A percentile compares a stretch with the other conserved stretches of the same genome.
Conservation (phyloP, 2,797 vertebrate genomes). For the Acanthurus lineatus region DNA sequence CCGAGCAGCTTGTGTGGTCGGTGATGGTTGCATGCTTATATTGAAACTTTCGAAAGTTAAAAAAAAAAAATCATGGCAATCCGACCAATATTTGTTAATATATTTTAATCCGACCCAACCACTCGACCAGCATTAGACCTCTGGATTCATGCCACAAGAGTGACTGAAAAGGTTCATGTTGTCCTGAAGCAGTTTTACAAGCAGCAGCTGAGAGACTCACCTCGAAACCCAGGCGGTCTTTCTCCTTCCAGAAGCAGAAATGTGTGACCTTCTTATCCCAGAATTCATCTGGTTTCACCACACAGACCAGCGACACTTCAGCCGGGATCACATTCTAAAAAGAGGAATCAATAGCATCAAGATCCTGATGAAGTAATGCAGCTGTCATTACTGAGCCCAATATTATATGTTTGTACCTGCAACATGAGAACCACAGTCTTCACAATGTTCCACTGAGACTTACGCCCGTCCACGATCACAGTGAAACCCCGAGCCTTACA, state of each 20-base stretch:
- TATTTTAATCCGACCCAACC: neutral
- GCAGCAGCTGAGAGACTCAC: conserved; percentile 75
- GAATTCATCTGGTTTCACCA: conserved; percentile 99
- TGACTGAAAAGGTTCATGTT: neutral
- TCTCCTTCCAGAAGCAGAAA: conserved; percentile 99
- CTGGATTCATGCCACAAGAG: neutral
- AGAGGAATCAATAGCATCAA: neutral
- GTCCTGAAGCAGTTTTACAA: neutral
- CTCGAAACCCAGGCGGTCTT: conserved; percentile 98
- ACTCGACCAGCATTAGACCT: neutral
- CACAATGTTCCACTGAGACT: conserved; percentile 98
- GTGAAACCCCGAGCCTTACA: conserved; percentile 99
- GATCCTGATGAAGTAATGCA: neutral
- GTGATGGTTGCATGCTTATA: no score
- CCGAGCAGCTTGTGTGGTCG: no score
- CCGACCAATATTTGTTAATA: neutral
- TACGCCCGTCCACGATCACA: conserved; percentile 97
- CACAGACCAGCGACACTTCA: conserved; percentile 97
- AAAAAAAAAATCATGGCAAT: no score
- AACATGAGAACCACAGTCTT: conserved; percentile 99
- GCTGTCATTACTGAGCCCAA: no score
- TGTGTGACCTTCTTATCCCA: conserved; percentile 99
- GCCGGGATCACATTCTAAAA: conserved; percentile 97
- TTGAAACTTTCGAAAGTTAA: no score
- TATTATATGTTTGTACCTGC: conserved; percentile 86